Evolutionary conservation across 2,888 invertebrate species (phyloP).

Genomic region (Lymantria monacha): DNA sequence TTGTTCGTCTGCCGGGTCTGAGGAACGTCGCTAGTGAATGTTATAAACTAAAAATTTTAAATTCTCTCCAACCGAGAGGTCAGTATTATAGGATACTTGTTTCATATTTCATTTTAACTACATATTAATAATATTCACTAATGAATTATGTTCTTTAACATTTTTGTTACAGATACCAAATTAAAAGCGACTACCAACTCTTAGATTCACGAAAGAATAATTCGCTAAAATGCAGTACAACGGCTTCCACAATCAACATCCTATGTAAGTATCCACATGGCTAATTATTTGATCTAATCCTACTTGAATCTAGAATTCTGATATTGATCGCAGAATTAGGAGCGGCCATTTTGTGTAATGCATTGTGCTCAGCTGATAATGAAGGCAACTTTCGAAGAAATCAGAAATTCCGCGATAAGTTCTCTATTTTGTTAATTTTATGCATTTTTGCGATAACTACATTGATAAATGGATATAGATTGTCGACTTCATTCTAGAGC

Average conservation of each 20-base stretch:
- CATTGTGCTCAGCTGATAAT: constrained; percentile 59
- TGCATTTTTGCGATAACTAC: not conserved
- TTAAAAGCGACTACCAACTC: constrained; percentile 63
- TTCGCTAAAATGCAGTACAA: constrained; percentile 75
- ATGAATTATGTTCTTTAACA: constrained; percentile 11
- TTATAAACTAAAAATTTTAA: constrained; percentile 53
- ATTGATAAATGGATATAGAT: too few species aligned
- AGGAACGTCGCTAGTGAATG: constrained; percentile 66
- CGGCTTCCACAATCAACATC: constrained; percentile 78
- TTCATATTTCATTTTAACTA: not conserved
- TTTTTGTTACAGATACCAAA: constrained; percentile 68
- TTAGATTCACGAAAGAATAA: constrained; percentile 43
- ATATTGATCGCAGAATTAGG: constrained; percentile 30
- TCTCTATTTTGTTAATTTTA: not conserved
- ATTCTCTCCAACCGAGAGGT: constrained; percentile 80
- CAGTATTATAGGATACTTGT: constrained; percentile 32
- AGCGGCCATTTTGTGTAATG: constrained; percentile 81
- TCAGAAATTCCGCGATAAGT: constrained; percentile 23
- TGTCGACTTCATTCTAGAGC: not conserved
- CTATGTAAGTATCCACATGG: constrained; percentile 60
- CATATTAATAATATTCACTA: constrained; percentile 3
- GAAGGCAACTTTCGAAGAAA: constrained; percentile 43
- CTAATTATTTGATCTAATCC: not conserved
- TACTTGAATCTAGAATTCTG: constrained; percentile 8
- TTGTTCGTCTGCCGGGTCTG: constrained; percentile 85